Evolutionary conservation across 2,888 invertebrate species (phyloP).

Genomic region (Chloroclysta siterata): DNA sequence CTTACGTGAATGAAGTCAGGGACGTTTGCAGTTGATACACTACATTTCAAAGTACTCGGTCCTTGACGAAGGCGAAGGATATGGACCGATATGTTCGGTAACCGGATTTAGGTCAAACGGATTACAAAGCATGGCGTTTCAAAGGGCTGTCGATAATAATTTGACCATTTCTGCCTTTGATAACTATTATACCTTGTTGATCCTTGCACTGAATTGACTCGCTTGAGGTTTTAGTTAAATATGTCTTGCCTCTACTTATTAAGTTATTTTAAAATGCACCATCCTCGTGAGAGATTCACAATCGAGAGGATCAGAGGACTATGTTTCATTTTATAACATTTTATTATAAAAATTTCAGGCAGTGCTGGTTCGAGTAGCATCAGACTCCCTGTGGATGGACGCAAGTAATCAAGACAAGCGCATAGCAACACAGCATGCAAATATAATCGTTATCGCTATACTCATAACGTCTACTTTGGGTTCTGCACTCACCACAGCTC

Average conservation of each 20-base stretch:
- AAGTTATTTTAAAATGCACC: background rate
- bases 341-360: conserved; percentile 63
- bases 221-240: background rate
- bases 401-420: conserved; percentile 62
- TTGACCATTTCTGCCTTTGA: conserved; percentile 18
- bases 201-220: conserved; percentile 5
- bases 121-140: conserved; percentile 30
- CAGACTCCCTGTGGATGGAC: conserved; percentile 72
- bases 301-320: background rate
- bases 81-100: conserved; percentile 26
- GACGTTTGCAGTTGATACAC: conserved; percentile 11
- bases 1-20: conserved; percentile 5
- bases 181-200: conserved; percentile 7
- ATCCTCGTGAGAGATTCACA: background rate
- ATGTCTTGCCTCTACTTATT: no score
- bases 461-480: conserved; percentile 73
- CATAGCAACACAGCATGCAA: conserved; percentile 72
- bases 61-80: conserved; percentile 15
- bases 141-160: conserved; percentile 27
- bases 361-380: conserved; percentile 74
- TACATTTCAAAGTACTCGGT: conserved; percentile 14
- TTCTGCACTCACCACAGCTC: conserved; percentile 67
- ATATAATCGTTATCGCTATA: conserved; percentile 79
- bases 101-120: conserved; percentile 31
- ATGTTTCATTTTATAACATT: background rate